phyloP scores from a whole-genome alignment of 1,140 invertebrate species.

The Pteromalus puparum region DNA sequence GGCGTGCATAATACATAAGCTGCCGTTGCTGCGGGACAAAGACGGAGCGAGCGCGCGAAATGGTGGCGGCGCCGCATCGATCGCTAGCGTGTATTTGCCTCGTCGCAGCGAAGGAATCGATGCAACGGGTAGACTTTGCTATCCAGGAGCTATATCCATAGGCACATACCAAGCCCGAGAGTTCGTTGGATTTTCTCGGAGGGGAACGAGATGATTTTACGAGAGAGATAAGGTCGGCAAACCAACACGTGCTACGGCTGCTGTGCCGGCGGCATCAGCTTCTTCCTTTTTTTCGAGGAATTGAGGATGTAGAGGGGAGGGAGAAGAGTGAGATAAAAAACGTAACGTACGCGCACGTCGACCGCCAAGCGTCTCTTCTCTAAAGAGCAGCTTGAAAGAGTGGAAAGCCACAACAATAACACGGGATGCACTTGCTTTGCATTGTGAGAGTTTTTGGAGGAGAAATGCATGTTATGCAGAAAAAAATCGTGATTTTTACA shows the following conservation, averaged over 20 bases:
- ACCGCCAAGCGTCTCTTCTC: background rate
- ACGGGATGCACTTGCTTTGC: background rate
- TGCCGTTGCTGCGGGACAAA: background rate
- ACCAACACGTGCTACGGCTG: no score
- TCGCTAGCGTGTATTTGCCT: constrained; percentile 39
- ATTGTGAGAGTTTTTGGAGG: no score
- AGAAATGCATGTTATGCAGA: no score
- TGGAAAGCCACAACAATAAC: background rate
- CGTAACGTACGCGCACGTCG: background rate
- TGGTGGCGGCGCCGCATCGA: constrained; percentile 26
- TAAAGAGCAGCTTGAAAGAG: background rate
- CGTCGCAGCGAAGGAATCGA: constrained; percentile 34
- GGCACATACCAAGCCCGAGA: no score
- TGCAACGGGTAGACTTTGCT: background rate
- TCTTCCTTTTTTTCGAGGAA: no score
- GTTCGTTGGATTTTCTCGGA: background rate
- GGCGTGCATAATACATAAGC: constrained; percentile 46
- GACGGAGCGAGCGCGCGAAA: constrained; percentile 34
- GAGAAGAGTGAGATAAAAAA: background rate
- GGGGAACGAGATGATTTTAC: no score
- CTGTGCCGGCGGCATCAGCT: no score
- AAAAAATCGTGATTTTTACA: no score
- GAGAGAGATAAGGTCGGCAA: no score
- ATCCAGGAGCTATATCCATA: background rate
- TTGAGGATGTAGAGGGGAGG: no score